phyloP scores from a whole-genome alignment of 2,888 invertebrate genomes.

The Allolobophora icterica region DNA sequence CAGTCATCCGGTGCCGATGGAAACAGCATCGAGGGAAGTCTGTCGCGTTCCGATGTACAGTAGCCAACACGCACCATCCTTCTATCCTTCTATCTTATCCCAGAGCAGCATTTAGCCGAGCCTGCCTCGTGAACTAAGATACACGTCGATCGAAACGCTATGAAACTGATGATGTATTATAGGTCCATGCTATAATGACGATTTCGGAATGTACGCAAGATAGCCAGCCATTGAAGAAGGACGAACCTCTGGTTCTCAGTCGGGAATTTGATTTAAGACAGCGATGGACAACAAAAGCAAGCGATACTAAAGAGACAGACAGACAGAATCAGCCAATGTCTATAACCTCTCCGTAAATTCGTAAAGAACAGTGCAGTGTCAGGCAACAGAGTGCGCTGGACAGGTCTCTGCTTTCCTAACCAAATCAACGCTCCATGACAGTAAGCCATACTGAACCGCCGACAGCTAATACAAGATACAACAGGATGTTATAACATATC shows the following conservation, averaged over 20 bases:
- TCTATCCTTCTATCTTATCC: not conserved
- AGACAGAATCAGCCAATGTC: not conserved
- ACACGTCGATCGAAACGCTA: not conserved
- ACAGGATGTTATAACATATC: no score
- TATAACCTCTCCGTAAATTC: no score
- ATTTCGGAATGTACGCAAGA: not conserved
- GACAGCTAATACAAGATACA: not conserved
- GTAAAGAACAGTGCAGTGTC: no score
- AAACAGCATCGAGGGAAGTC: not conserved
- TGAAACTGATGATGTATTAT: not conserved
- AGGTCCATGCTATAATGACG: not conserved
- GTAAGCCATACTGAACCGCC: not conserved
- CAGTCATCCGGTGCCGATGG: conserved; percentile 18
- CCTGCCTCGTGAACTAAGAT: not conserved
- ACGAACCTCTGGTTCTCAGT: not conserved
- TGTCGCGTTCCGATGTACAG: not conserved
- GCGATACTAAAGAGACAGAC: not conserved
- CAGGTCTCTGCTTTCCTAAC: not conserved
- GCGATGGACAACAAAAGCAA: not conserved
- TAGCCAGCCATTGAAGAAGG: not conserved
- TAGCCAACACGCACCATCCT: not conserved
- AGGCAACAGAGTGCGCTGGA: not conserved
- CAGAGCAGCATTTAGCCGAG: not conserved
- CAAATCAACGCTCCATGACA: not conserved
- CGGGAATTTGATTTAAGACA: not conserved